A percentile compares a stretch with the other conserved stretches of the same genome.
phyloP scores from a whole-genome alignment of 2,888 invertebrate species.

The Noctua janthe region DNA sequence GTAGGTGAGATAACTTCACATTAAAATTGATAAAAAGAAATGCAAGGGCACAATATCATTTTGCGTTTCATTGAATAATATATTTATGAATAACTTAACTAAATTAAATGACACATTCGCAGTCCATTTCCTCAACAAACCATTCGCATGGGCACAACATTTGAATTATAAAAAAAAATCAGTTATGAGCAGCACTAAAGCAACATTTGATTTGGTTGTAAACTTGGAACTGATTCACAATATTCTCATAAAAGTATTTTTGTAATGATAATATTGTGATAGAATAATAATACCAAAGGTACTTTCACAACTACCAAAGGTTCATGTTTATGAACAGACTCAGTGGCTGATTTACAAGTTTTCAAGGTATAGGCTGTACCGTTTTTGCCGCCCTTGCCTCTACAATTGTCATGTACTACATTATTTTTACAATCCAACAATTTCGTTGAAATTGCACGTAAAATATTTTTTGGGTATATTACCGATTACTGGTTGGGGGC shows the following conservation, averaged over 20 bases:
- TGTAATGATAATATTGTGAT: neutral
- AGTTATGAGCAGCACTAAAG: neutral
- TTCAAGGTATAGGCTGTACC: too few species aligned
- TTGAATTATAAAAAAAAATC: neutral
- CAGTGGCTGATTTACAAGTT: too few species aligned
- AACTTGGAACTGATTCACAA: neutral
- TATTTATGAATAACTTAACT: too few species aligned
- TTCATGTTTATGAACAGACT: too few species aligned
- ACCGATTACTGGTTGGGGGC: too few species aligned
- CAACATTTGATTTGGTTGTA: neutral
- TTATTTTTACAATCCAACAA: too few species aligned
- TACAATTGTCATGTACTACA: too few species aligned
- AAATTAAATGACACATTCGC: conserved; percentile 25
- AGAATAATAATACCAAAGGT: neutral
- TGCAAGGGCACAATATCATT: neutral
- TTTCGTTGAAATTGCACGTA: too few species aligned
- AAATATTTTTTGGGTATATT: too few species aligned
- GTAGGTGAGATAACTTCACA: neutral
- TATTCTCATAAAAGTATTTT: neutral
- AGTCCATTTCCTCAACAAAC: conserved; percentile 1
- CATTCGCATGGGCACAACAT: conserved; percentile 22
- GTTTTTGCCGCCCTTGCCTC: too few species aligned
- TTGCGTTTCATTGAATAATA: neutral
- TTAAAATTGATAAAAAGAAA: neutral
- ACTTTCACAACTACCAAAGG: neutral